Base-by-base conservation (phyloP, 2,113 vertebrate genomes). In the Gymnocephalus cernua region DNA sequence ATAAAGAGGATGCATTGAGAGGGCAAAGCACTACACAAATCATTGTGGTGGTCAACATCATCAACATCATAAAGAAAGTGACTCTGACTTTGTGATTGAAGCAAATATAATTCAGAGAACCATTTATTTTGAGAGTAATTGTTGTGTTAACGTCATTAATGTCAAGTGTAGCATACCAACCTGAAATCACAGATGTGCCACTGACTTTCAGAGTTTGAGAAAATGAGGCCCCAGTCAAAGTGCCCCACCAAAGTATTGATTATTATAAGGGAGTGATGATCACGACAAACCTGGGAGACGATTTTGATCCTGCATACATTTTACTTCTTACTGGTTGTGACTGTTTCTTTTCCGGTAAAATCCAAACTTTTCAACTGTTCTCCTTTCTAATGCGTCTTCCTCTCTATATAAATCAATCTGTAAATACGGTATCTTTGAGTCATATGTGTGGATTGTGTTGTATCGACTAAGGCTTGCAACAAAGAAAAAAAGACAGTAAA, bases 391-490 rank as follows among this genome's bases (percentile, higher is more conserved):
- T 80, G 90, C 56, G 92, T 94, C 93, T 95, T 95, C 93, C 92
- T 95, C 86, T 83, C 80, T 81, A 78, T 88, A 87, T 86, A 80
- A 91, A 90, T 78, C 83, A 61, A 89, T 66, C 62, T 95, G 94
- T 94, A 95, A 92, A 94, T 89, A 92, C 51, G 70, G 74, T 93
- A 93, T 58, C 82, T 94, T 86, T 81, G 78, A 91, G 82, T 93
- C 88, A 70, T 84, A 86, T 74, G 87, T 92, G 93, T 95, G 93
- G 85, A 90, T 93, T 92, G 92, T 90, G 92, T 86, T 93, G 94
- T 94, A 90, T 90, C 41, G 88, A 93, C 84, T 93, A 92, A 92
- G 91, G 91, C 92, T 94, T 93, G 91, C 92, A 92, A 89, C 68
- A 74, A 77, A 76, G 76, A 82, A 82, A 78, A 62, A 78, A 72